A percentile compares a stretch with the other conserved stretches of the same genome.
phyloP scores from a whole-genome alignment of 2,797 vertebrate genomes.

The Falco peregrinus region DNA sequence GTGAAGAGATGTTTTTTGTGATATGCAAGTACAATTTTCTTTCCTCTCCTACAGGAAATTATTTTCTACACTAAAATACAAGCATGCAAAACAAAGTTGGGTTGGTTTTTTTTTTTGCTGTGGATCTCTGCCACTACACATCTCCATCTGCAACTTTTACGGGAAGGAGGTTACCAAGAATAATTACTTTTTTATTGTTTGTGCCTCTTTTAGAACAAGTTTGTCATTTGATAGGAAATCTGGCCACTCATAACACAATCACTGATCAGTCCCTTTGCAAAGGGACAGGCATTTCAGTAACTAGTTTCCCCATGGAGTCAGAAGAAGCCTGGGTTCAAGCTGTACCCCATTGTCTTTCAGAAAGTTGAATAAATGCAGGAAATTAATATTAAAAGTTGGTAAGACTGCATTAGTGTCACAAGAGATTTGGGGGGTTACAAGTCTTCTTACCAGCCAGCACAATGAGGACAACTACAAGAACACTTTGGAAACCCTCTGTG shows the following conservation, averaged over 20 bases:
- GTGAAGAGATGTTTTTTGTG: not conserved
- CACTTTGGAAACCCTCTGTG: not conserved
- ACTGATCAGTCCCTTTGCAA: not conserved
- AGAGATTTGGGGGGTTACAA: not conserved
- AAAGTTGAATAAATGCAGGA: not conserved
- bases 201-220: not conserved
- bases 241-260: not conserved
- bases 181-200: not conserved
- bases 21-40: not conserved
- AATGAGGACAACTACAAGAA: not conserved
- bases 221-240: not conserved
- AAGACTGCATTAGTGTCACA: not conserved
- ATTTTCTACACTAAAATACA: not conserved
- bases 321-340: not conserved
- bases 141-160: not conserved
- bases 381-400: not conserved
- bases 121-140: not conserved
- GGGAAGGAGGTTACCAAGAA: not conserved
- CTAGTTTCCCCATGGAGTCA: not conserved
- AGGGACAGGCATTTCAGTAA: not conserved
- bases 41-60: not conserved
- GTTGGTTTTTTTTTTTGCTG: not conserved
- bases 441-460: not conserved
- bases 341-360: not conserved
- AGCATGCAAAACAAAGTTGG: not conserved